A percentile compares a stretch with the other conserved stretches of the same genome.
Conservation (phyloP, 1,140 invertebrate species). For the Sitodiplosis mosellana region DNA sequence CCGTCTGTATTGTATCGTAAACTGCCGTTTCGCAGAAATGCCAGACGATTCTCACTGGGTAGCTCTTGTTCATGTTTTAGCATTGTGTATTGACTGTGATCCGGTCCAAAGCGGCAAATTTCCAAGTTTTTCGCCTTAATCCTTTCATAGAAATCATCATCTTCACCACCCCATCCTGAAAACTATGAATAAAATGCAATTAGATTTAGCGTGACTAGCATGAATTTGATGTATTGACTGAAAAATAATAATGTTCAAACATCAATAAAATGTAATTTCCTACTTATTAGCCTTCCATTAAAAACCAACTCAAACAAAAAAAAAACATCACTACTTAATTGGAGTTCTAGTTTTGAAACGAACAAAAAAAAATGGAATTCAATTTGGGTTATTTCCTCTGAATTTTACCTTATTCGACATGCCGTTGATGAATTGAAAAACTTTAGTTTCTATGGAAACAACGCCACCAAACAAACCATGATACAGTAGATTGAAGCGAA, state of each 20-base stretch:
- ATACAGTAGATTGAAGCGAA: constrained; percentile 64
- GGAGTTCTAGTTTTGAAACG: too few species aligned
- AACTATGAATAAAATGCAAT: too few species aligned
- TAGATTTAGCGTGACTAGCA: constrained; percentile 30
- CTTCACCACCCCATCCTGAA: constrained; percentile 70
- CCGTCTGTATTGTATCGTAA: constrained; percentile 42
- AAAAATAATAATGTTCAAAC: too few species aligned
- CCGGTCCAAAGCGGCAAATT: constrained; percentile 49
- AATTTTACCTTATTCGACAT: constrained; percentile 62
- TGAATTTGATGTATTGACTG: too few species aligned
- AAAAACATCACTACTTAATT: too few species aligned
- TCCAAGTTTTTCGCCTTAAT: constrained; percentile 31
- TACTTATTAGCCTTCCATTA: too few species aligned
- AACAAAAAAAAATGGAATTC: too few species aligned
- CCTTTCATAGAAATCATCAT: constrained; percentile 69
- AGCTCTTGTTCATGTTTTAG: constrained; percentile 44
- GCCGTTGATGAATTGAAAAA: constrained; percentile 69
- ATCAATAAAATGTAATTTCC: too few species aligned
- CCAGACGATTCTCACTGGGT: constrained; percentile 14
- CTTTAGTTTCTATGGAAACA: constrained; percentile 46
- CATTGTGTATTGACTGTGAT: constrained; percentile 60
- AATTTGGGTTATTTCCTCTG: too few species aligned
- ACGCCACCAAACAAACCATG: constrained; percentile 54
- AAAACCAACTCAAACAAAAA: too few species aligned
- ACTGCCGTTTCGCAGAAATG: constrained; percentile 26